Evolutionary conservation across 2,888 invertebrate genomes (phyloP).

Genomic region (Nasonovia ribisnigri): DNA sequence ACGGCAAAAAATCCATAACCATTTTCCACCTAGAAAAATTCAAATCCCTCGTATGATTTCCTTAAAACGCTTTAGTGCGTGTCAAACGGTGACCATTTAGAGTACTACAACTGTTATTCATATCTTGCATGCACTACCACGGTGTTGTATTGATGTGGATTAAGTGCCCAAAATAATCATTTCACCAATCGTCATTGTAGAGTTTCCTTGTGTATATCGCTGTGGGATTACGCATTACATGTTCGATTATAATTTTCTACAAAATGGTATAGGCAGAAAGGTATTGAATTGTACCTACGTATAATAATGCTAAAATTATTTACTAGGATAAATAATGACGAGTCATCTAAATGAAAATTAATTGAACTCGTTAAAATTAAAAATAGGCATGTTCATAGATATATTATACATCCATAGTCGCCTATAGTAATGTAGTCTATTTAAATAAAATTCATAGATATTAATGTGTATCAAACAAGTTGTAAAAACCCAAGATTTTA

Average conservation of each 20-base stretch:
- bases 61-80: neutral
- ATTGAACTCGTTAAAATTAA: neutral
- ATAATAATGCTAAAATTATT: neutral
- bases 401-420: too few species aligned
- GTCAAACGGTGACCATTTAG: neutral
- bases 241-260: neutral
- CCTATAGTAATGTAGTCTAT: neutral
- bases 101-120: neutral
- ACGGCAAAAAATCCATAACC: neutral
- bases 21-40: neutral
- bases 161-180: neutral
- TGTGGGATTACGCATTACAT: neutral
- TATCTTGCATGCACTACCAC: neutral
- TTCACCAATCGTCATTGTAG: neutral
- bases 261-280: neutral
- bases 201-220: neutral
- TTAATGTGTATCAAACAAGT: neutral
- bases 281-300: neutral
- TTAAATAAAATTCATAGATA: neutral
- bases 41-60: neutral
- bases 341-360: neutral
- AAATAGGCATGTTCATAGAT: too few species aligned
- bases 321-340: neutral
- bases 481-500: neutral
- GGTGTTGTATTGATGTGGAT: neutral